Conservation (phyloP, 2,888 invertebrate species). For the Drosophila austrosaltans region DNA sequence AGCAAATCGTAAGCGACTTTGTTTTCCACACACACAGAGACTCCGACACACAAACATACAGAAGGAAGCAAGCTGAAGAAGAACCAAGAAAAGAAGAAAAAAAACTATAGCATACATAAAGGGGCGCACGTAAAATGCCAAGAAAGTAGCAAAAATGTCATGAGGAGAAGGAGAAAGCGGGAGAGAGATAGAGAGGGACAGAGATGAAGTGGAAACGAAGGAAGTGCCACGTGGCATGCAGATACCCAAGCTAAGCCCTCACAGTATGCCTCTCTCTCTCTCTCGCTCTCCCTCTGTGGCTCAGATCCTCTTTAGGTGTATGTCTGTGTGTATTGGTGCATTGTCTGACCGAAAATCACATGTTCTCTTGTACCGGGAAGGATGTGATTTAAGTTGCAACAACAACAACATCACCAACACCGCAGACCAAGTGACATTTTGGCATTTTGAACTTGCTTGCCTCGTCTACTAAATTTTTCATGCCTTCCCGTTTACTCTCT, state of each 20-base stretch:
- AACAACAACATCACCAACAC: conserved; percentile 40
- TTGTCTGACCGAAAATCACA: conserved; percentile 79
- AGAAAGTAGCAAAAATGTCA: conserved; percentile 69
- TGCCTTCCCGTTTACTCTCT: conserved; percentile 40
- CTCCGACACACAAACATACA: conserved; percentile 11
- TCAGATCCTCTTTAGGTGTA: background rate
- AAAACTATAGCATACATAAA: conserved; percentile 38
- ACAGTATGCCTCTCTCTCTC: background rate
- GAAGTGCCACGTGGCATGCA: conserved; percentile 43
- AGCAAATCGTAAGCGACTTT: conserved; percentile 57
- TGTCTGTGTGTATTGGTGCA: conserved; percentile 50
- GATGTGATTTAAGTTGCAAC: conserved; percentile 82
- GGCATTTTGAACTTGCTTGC: conserved; percentile 42
- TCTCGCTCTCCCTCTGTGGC: background rate
- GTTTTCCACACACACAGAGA: conserved; percentile 37
- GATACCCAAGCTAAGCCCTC: conserved; percentile 35
- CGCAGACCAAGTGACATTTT: conserved; percentile 57
- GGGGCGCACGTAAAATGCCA: conserved; percentile 68
- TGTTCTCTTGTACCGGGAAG: conserved; percentile 81
- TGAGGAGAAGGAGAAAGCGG: conserved; percentile 9
- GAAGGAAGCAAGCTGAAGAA: conserved; percentile 46
- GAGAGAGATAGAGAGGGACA: background rate
- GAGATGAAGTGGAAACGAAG: background rate
- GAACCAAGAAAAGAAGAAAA: conserved; percentile 40
- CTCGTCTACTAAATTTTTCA: conserved; percentile 75